A percentile compares a stretch with the other conserved stretches of the same genome.
phyloP scores from a whole-genome alignment of 2,797 vertebrate species.

The Microctenopoma lineatum region DNA sequence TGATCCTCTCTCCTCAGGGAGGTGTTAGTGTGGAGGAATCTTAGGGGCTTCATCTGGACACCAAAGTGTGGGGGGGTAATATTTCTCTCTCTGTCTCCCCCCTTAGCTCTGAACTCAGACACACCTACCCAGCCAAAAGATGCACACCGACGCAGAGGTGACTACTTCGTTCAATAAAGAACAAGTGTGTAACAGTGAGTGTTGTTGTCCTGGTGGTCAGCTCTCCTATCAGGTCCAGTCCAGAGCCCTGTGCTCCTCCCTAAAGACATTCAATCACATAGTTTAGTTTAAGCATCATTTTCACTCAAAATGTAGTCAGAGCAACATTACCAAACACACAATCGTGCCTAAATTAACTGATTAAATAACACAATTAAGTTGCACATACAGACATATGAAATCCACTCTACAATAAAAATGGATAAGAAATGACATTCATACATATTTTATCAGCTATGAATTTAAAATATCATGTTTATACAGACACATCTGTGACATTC shows the following conservation, averaged over 20 bases:
- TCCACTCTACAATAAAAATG: background rate
- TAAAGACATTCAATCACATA: background rate
- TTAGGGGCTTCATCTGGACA: constrained; percentile 69
- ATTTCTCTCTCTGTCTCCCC: constrained; percentile 49
- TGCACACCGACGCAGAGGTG: constrained; percentile 18
- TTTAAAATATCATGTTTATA: no score
- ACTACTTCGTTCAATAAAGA: constrained; percentile 28
- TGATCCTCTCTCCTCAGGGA: constrained; percentile 72
- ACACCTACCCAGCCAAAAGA: constrained; percentile 20
- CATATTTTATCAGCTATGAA: no score
- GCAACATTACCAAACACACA: background rate
- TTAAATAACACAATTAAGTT: background rate
- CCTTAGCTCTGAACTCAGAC: constrained; percentile 23
- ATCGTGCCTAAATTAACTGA: background rate
- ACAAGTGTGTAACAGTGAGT: constrained; percentile 34
- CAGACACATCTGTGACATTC: no score
- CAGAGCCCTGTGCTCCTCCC: constrained; percentile 38
- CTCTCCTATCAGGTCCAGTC: constrained; percentile 35
- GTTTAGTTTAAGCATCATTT: no score
- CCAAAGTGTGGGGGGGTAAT: constrained; percentile 65
- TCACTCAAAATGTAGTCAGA: background rate
- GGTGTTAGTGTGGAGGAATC: constrained; percentile 72
- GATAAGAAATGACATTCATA: no score
- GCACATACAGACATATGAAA: background rate
- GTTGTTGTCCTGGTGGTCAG: constrained; percentile 39